A percentile compares a stretch with the other conserved stretches of the same genome.
Conservation (phyloP, 2,888 invertebrate genomes). For the Artemia sp. region DNA sequence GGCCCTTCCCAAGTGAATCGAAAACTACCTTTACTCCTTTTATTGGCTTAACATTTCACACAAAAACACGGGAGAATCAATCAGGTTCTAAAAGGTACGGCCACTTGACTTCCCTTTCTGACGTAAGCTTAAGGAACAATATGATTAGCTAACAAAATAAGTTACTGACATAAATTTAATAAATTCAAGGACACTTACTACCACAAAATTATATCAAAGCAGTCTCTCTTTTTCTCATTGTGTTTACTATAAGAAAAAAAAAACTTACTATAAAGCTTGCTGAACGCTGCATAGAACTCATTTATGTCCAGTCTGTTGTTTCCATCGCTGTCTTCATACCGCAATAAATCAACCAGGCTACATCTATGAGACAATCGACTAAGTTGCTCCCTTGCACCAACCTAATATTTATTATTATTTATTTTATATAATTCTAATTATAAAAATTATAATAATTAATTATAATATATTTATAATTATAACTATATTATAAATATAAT, state of each 20-base stretch:
- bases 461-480: too few species aligned
- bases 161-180: background rate
- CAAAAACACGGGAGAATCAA: too few species aligned
- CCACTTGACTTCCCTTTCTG: background rate
- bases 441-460: too few species aligned
- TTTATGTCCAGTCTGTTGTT: slow-evolving; percentile 48
- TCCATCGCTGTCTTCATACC: slow-evolving; percentile 48
- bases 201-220: slow-evolving; percentile 17
- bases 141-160: background rate
- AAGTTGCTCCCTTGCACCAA: slow-evolving; percentile 45
- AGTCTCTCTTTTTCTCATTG: background rate
- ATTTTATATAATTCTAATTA: too few species aligned
- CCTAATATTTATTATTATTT: slow-evolving; percentile 31
- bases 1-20: too few species aligned
- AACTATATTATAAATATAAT: too few species aligned
- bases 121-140: background rate
- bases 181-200: background rate
- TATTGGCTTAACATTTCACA: too few species aligned
- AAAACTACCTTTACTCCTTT: too few species aligned
- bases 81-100: too few species aligned
- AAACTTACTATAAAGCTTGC: slow-evolving; percentile 52
- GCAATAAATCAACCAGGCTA: slow-evolving; percentile 46
- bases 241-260: slow-evolving; percentile 22
- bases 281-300: slow-evolving; percentile 56
- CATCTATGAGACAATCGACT: slow-evolving; percentile 44